A percentile compares a stretch with the other conserved stretches of the same genome.
Conservation (phyloP, 2,888 invertebrate genomes). For the Noctua janthina region DNA sequence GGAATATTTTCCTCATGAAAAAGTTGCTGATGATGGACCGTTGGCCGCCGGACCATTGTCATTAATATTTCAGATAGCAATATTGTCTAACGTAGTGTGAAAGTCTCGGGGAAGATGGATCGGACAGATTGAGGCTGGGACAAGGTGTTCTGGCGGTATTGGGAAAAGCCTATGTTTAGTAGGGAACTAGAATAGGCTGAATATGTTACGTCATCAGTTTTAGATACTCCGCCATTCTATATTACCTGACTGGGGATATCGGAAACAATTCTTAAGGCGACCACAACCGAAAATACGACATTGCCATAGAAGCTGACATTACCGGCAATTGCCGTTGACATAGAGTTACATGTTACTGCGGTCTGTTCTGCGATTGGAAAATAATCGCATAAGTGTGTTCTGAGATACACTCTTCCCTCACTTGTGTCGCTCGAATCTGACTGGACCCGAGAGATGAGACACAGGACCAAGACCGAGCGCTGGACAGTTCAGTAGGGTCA, state of each 20-base stretch:
- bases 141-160: neutral
- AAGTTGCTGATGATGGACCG: constrained; percentile 50
- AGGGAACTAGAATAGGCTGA: neutral
- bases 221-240: neutral
- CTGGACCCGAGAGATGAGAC: neutral
- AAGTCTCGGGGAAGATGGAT: constrained; percentile 37
- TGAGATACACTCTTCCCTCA: neutral
- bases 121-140: constrained; percentile 2
- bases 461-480: neutral
- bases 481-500: no score
- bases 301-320: neutral
- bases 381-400: neutral
- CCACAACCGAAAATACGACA: neutral
- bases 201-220: neutral
- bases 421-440: neutral
- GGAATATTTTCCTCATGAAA: constrained; percentile 45
- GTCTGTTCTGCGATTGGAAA: neutral
- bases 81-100: constrained; percentile 55
- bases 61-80: constrained; percentile 56
- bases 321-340: neutral
- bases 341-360: neutral
- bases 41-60: constrained; percentile 11
- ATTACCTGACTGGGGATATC: neutral
- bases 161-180: neutral
- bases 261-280: neutral